Base-by-base conservation (phyloP, 64 coral and sea anemone species). In the Stichodactyla helianthus region DNA sequence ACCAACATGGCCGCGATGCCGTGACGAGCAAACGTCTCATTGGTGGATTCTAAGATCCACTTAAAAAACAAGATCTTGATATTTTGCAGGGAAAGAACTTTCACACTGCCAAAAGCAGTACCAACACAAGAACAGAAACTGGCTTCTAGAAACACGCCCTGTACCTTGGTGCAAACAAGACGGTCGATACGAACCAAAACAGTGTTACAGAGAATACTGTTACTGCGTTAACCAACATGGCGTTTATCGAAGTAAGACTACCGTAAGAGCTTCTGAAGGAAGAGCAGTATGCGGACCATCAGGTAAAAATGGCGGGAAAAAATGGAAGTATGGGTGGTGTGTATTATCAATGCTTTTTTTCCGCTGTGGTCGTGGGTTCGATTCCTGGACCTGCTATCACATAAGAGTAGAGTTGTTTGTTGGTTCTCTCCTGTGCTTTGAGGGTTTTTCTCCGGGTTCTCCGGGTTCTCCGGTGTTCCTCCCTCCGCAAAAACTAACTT, bases 141-240 rank as follows among this genome's bases (percentile, higher is more conserved):
- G 84, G 51, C 12, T 86, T 10, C 78, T 91, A 55, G 85, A 59
- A 15, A 84, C 55, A 8, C 90, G 90, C 8, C 65, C 58, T 50
- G 54, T 91, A 16, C 90, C 90, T 22, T 79, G 90, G 60, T 91
- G 90, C 25, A 82, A 83, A 60, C n/a, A 59, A 83, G 71, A 87
- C 51, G 90, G 90, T 52, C 55, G 58, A 57, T 91, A 86, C 64
- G 77, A 87, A n/a, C 62, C 58, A 54, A 17, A 62, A 35, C 90
- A 91, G 53, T 91, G 90, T 59, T 55, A 53, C 71, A 79, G 65
- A 51, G 27, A 82, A 0, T 70, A 91, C 77, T 91, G 90, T 62
- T 91, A 82, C 77, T 91, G 90, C 59, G 79, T 63, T 0, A 79
- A 91, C 25, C 57, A 87, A 83, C 22, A 91, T 57, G 90, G 90